Conservation (phyloP, 1,140 invertebrate species). For the Platyura marginata region DNA sequence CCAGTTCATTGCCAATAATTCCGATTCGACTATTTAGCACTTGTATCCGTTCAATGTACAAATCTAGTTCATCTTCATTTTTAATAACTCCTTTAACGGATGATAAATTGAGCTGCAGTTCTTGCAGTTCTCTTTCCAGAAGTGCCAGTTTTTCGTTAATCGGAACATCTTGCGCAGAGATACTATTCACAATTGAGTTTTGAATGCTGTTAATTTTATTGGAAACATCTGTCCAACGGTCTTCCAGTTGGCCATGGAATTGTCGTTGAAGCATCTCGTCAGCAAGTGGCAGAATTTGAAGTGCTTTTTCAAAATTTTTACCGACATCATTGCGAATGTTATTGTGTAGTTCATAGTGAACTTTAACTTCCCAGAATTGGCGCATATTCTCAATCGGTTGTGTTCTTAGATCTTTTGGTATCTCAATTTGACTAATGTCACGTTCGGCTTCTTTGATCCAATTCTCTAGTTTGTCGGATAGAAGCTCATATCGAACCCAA, state of each 20-base stretch:
- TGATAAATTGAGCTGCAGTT: slow-evolving; percentile 42
- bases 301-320: slow-evolving; percentile 50
- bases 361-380: slow-evolving; percentile 74
- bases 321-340: slow-evolving; percentile 51
- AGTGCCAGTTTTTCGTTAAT: slow-evolving; percentile 48
- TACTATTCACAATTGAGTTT: slow-evolving; percentile 38
- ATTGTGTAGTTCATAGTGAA: slow-evolving; percentile 71
- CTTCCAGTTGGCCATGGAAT: slow-evolving; percentile 51
- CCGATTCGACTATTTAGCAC: slow-evolving; percentile 52
- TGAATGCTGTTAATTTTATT: slow-evolving; percentile 44
- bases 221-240: slow-evolving; percentile 51
- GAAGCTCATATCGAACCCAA: slow-evolving; percentile 50
- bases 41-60: slow-evolving; percentile 60
- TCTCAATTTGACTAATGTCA: slow-evolving; percentile 32
- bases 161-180: slow-evolving; percentile 48
- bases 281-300: slow-evolving; percentile 54
- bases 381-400: slow-evolving; percentile 48
- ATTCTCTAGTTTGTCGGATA: slow-evolving; percentile 48
- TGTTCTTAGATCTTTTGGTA: slow-evolving; percentile 29
- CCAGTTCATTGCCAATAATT: slow-evolving; percentile 58
- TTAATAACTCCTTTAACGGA: slow-evolving; percentile 56
- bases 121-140: slow-evolving; percentile 51
- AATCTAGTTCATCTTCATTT: slow-evolving; percentile 57
- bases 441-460: slow-evolving; percentile 54
- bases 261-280: slow-evolving; percentile 65